phyloP scores from a whole-genome alignment of 2,113 vertebrate genomes.

The Clarias macrocephalus region DNA sequence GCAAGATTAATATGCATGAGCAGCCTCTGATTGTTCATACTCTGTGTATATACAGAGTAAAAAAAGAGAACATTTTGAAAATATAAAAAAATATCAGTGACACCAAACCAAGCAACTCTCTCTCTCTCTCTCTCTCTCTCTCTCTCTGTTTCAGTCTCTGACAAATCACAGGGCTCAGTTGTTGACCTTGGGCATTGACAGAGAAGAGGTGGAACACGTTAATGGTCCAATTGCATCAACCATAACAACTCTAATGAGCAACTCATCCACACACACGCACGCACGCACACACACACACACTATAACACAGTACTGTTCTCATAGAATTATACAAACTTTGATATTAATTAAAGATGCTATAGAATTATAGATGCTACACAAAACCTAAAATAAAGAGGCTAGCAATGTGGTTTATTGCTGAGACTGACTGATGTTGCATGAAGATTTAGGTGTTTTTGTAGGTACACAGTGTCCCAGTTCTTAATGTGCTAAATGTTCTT shows the following conservation, averaged over 20 bases:
- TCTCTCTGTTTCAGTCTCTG: conserved; percentile 7
- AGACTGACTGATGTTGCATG: neutral
- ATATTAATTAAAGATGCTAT: neutral
- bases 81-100: neutral
- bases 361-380: neutral
- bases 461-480: conserved; percentile 16
- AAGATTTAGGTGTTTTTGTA: conserved; percentile 16
- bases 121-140: no score
- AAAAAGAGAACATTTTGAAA: neutral
- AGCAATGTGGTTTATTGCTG: conserved; percentile 1
- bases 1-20: neutral
- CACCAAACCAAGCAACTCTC: neutral
- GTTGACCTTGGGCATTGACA: conserved; percentile 48
- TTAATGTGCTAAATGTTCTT: conserved; percentile 46
- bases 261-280: neutral
- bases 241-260: conserved; percentile 52
- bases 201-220: conserved; percentile 49
- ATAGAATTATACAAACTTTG: neutral
- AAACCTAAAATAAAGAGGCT: neutral
- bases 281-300: conserved; percentile 14
- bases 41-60: neutral
- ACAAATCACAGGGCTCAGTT: conserved; percentile 32
- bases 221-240: conserved; percentile 46
- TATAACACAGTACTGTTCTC: no score
- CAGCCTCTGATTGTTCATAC: neutral